phyloP scores from a whole-genome alignment of 2,113 vertebrate species.

The Campylomormyrus numenius region DNA sequence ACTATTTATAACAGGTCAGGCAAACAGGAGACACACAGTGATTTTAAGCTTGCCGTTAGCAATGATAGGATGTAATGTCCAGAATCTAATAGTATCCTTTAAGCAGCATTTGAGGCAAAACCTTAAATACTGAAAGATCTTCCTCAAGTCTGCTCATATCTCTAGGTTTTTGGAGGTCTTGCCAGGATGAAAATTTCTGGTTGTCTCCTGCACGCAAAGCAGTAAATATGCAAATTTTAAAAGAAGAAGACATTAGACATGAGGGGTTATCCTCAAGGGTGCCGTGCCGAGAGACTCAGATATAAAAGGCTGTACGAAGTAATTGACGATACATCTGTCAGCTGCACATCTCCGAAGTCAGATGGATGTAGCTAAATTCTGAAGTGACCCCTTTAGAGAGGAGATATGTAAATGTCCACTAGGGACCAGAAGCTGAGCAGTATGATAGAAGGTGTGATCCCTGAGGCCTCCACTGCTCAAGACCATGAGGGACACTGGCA shows the following conservation, averaged over 20 bases:
- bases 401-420: constrained; percentile 5
- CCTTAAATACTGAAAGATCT: background rate
- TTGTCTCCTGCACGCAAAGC: background rate
- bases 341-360: background rate
- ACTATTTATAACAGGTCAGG: background rate
- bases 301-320: background rate
- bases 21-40: background rate
- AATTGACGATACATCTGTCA: background rate
- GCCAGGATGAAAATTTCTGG: background rate
- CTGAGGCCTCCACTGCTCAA: constrained; percentile 28
- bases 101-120: background rate
- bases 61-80: background rate
- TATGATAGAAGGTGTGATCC: constrained; percentile 39
- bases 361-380: background rate
- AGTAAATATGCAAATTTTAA: background rate
- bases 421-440: constrained; percentile 21
- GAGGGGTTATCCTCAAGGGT: background rate
- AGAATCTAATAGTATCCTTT: background rate
- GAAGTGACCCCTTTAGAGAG: background rate
- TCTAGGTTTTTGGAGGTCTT: background rate
- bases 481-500: constrained; percentile 24
- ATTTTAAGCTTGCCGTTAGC: background rate
- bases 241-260: background rate
- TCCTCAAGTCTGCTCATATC: background rate
- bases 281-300: background rate